Evolutionary conservation across 2,888 invertebrate species (phyloP).

Genomic region (Prionchulus punctatus): DNA sequence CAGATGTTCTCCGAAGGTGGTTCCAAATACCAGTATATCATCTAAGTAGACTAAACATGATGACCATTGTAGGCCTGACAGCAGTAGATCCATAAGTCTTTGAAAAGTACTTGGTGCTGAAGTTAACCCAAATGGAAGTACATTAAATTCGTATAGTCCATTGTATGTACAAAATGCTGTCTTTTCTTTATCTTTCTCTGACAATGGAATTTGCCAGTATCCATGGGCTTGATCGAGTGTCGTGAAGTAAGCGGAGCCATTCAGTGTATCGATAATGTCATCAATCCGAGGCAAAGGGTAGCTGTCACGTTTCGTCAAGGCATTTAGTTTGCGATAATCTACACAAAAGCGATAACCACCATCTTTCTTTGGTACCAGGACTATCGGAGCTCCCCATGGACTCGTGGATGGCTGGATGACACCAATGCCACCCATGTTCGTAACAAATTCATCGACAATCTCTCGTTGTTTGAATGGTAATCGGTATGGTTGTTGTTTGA

Average conservation of each 20-base stretch:
- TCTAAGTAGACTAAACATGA: slow-evolving; percentile 5
- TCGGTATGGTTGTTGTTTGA: background rate
- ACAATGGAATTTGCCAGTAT: slow-evolving; percentile 10
- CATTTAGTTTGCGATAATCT: background rate
- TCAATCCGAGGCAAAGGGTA: slow-evolving; percentile 4
- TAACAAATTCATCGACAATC: background rate
- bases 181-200: slow-evolving; percentile 12
- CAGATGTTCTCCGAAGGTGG: background rate
- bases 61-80: slow-evolving; percentile 1
- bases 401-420: background rate
- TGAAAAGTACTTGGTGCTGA: slow-evolving; percentile 16
- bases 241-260: slow-evolving; percentile 6
- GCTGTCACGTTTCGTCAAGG: background rate
- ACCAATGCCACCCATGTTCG: background rate
- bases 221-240: slow-evolving; percentile 6
- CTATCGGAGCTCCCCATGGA: background rate
- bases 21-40: slow-evolving; percentile 5
- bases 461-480: background rate
- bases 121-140: slow-evolving; percentile 14
- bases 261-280: slow-evolving; percentile 1
- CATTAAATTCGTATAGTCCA: slow-evolving; percentile 14
- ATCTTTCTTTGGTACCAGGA: background rate
- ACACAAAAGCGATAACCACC: background rate
- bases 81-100: slow-evolving; percentile 6
- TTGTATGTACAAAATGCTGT: slow-evolving; percentile 12